phyloP scores from a whole-genome alignment of 2,888 invertebrate species.

The Trachelus iudaicus region DNA sequence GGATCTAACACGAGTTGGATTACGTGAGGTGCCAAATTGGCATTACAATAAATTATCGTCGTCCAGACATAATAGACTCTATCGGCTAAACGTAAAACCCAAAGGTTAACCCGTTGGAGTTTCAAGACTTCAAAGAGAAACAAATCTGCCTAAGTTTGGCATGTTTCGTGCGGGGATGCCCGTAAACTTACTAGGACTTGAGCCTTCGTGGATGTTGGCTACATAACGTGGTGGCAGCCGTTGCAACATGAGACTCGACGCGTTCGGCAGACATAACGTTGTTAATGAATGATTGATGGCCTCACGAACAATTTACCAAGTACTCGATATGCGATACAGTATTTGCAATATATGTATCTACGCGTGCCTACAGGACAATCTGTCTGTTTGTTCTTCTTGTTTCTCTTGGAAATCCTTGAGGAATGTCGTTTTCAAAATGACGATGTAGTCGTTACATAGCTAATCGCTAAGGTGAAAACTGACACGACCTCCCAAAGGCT shows the following conservation, averaged over 20 bases:
- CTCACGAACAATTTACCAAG: constrained; percentile 1
- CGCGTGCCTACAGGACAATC: background rate
- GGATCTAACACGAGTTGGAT: background rate
- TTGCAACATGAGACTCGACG: constrained; percentile 18
- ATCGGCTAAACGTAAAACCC: background rate
- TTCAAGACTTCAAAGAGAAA: background rate
- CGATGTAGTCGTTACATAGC: background rate
- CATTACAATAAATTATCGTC: background rate
- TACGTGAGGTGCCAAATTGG: background rate
- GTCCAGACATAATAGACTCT: background rate
- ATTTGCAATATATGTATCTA: background rate
- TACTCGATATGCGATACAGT: background rate
- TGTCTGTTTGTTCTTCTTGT: background rate
- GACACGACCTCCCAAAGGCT: too few species aligned
- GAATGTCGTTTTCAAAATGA: background rate
- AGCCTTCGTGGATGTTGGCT: background rate
- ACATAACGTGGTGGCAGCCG: constrained; percentile 7
- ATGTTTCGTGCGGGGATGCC: background rate
- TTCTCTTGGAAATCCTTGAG: background rate
- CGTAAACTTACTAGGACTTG: background rate
- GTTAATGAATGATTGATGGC: constrained; percentile 30
- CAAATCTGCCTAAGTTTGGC: background rate
- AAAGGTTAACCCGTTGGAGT: background rate
- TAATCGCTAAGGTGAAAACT: background rate
- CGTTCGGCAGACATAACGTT: constrained; percentile 10